Evolutionary conservation across 1,140 invertebrate species (phyloP).

Genomic region (Gonatopus flavifemur): DNA sequence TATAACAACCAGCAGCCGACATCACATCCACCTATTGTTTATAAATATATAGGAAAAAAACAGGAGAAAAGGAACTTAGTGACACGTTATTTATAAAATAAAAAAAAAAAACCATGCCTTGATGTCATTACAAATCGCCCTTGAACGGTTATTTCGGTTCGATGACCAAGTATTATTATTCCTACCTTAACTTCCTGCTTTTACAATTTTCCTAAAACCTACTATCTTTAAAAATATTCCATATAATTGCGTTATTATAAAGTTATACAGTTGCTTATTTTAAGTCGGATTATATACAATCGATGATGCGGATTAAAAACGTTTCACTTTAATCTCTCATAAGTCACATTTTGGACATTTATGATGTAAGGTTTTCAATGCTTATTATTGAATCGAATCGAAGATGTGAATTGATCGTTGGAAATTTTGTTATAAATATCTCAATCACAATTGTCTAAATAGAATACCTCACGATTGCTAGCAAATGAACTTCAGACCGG

Average conservation of each 20-base stretch:
- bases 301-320: no score
- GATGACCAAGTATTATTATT: slow-evolving; percentile 24
- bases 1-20: slow-evolving; percentile 51
- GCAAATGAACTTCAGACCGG: slow-evolving; percentile 34
- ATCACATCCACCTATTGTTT: slow-evolving; percentile 52
- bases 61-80: slow-evolving; percentile 46
- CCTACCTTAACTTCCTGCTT: slow-evolving; percentile 22
- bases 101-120: slow-evolving; percentile 36
- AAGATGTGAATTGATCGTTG: no score
- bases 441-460: no score
- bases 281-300: no score
- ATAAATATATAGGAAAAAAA: slow-evolving; percentile 42
- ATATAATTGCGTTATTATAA: no score
- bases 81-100: slow-evolving; percentile 30
- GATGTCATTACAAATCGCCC: slow-evolving; percentile 47
- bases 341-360: slow-evolving; percentile 3
- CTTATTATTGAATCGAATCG: slow-evolving; percentile 1
- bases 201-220: slow-evolving; percentile 1
- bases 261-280: no score
- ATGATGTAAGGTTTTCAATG: not conserved
- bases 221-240: no score
- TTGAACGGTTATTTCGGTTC: slow-evolving; percentile 42
- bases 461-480: slow-evolving; percentile 8
- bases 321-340: slow-evolving; percentile 3
- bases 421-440: no score